Base-by-base conservation (phyloP, 2,113 vertebrate species). In the Ptyas mucosa region DNA sequence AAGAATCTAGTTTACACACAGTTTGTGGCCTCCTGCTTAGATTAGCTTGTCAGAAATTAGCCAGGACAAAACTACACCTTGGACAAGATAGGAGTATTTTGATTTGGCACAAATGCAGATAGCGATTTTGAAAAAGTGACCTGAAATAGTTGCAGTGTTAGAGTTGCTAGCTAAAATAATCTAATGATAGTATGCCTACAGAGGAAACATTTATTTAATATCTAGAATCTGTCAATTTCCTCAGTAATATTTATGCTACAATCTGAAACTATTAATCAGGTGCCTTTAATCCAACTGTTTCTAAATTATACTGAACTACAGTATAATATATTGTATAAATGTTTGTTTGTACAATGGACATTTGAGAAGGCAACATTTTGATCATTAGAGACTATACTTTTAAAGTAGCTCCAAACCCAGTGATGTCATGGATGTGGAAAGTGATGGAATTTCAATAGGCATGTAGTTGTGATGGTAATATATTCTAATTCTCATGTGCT, bases 1-100 rank as follows among this genome's bases (percentile, higher is more conserved):
- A 90, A 90, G 51, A 91, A 81, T 88, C 91, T 92, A 90, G 49
- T 55, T 85, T 58, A 87, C 88, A 21, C n/a, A 53, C 39, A 34
- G 20, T 14, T 21, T 54, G 85, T 85, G 91, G n/a, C 0, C 64
- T 90, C 75, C 87, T 34, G 89, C 69, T 93, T 85, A 93, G 88
- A 93, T 91, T 54, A 92, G 88, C 90, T 85, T 93, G 11, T 94
- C 88, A 89, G 46, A 92, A 91, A 10, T 88, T 75, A 93, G 88
- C 20, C 57, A 69, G 51, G 29, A 89, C 89, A 88, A 86, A 87
- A 51, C 12, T 58, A 55, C 92, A 39, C 61, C 91, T 69, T 54
- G 18, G 43, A 61, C 43, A 94, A 92, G 51, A 87, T 88, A 53
- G 51, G 89, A 23, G n/a, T 75, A 15, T 85, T 6, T 61, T 90